These are phyloP conservation scores for Neodiprion lecontei DNA, from an alignment of 1,140 invertebrate species.

Conservation along the genomic window DNA sequence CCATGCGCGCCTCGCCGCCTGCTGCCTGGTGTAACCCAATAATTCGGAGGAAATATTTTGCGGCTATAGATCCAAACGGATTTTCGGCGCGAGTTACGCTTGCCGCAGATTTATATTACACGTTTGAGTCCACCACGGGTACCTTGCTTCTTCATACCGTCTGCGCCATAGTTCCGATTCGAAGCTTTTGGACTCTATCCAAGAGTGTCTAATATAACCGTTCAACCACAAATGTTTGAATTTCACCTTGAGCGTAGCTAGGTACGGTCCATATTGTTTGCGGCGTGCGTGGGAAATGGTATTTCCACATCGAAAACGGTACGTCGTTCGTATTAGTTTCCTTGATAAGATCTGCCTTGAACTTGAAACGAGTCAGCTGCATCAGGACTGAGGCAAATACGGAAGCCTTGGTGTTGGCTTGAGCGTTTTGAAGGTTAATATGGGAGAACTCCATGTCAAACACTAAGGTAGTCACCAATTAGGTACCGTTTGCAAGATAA, in stretches of 20 bases:
- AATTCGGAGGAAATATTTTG: background rate
- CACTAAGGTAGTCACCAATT: too few species aligned
- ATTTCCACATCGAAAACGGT: background rate
- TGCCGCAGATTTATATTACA: background rate
- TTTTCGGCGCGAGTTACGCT: background rate
- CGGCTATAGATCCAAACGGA: background rate
- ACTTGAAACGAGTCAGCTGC: too few species aligned
- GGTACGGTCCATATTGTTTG: background rate
- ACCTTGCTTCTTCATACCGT: background rate
- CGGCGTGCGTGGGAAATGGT: background rate
- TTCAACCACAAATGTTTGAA: background rate
- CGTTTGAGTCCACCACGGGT: background rate
- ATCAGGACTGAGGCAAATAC: too few species aligned
- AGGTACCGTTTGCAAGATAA: too few species aligned
- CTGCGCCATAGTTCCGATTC: background rate
- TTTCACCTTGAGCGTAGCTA: background rate
- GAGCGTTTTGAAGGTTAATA: too few species aligned
- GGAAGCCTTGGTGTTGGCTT: too few species aligned
- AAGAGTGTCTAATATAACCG: background rate
- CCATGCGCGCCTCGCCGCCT: background rate
- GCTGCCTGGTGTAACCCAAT: background rate
- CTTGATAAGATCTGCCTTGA: too few species aligned
- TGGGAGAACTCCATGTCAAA: too few species aligned
- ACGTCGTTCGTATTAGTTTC: too few species aligned
- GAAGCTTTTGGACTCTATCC: slow-evolving; percentile 7